Percentiles rank a stretch among this genome's conserved stretches.
Conservation (phyloP, 1,140 invertebrate genomes). For the Brachionus rotundiformis region DNA sequence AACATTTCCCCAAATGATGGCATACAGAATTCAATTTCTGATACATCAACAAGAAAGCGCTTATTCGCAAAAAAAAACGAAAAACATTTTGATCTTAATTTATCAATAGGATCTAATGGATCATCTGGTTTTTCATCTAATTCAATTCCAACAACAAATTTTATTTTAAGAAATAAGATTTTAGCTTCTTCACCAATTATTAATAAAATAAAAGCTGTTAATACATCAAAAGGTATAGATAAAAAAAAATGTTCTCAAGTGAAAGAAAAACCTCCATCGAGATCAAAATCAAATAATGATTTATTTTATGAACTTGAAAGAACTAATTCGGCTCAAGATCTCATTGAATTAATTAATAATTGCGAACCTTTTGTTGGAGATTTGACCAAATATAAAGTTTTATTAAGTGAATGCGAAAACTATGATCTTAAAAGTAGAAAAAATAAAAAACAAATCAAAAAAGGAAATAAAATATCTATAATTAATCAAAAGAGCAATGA, state of each 20-base stretch:
- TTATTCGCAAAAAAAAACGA: constrained; percentile 50
- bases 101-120: constrained; percentile 8
- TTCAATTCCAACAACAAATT: neutral
- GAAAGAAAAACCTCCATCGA: neutral
- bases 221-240: neutral
- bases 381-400: constrained; percentile 22
- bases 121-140: neutral
- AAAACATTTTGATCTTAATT: constrained; percentile 29
- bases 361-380: neutral
- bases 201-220: neutral
- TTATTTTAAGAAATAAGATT: constrained; percentile 17
- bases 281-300: constrained; percentile 47
- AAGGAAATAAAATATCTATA: neutral
- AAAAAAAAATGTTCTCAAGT: neutral
- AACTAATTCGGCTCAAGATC: constrained; percentile 46
- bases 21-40: neutral
- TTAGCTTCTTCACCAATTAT: neutral
- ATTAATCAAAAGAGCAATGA: neutral
- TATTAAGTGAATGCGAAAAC: constrained; percentile 41
- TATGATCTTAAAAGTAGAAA: neutral
- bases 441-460: neutral
- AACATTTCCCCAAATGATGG: neutral
- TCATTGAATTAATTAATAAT: constrained; percentile 45
- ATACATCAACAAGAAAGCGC: neutral
- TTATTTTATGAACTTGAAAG: constrained; percentile 27